Conservation (phyloP, 2,888 invertebrate species). For the Pyrrhosoma nymphula region DNA sequence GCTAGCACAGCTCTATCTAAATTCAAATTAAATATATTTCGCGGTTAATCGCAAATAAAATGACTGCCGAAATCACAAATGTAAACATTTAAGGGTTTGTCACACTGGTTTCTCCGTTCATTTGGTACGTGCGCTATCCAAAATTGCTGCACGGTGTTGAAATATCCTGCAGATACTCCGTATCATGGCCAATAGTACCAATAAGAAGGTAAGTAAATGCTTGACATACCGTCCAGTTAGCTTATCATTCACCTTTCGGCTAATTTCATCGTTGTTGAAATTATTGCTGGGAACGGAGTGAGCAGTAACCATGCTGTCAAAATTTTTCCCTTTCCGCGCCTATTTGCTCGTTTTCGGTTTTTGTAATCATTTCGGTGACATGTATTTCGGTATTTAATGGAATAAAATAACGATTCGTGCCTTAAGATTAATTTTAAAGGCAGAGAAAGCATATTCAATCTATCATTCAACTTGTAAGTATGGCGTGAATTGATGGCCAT, state of each 20-base stretch:
- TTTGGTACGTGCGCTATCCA: conserved; percentile 52
- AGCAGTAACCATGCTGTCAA: conserved; percentile 2
- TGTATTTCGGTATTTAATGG: not conserved
- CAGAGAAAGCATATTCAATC: not conserved
- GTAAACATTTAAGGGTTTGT: conserved; percentile 36
- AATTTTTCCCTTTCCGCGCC: not conserved
- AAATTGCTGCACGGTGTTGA: conserved; percentile 55
- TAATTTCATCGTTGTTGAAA: not conserved
- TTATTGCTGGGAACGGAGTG: not conserved
- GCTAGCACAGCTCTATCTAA: not conserved
- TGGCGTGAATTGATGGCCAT: conserved; percentile 41
- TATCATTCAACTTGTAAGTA: not conserved
- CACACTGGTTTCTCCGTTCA: not conserved
- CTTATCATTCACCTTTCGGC: not conserved
- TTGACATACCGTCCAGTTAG: not conserved
- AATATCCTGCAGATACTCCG: conserved; percentile 49
- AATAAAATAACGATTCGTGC: not conserved
- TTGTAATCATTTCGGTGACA: not conserved
- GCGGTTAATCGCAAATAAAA: not conserved
- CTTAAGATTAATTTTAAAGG: too few species aligned
- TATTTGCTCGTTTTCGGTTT: not conserved
- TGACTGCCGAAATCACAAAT: not conserved
- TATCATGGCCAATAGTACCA: conserved; percentile 63
- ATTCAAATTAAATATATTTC: not conserved
- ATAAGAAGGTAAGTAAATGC: conserved; percentile 38